These are phyloP conservation scores for Hyles lineata DNA, from an alignment of 2,888 invertebrate species.

Conservation along the genomic window DNA sequence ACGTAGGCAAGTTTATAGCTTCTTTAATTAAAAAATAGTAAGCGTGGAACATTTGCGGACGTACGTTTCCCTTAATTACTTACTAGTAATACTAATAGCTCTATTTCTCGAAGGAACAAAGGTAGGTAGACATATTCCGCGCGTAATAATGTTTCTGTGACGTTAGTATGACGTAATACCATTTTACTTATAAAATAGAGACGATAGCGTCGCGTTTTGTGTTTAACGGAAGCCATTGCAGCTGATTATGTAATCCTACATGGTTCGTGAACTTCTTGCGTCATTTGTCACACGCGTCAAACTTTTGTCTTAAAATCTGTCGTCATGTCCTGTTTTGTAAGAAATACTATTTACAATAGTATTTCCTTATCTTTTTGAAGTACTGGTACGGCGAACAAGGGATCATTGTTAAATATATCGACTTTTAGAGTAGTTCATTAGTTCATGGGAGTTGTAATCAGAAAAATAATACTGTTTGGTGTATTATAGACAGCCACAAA, in stretches of 20 bases:
- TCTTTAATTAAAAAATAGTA: neutral
- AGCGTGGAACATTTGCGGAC: neutral
- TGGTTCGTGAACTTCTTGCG: slow-evolving; percentile 22
- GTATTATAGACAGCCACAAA: too few relatives aligned
- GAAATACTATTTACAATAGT: neutral
- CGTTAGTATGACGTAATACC: slow-evolving; percentile 12
- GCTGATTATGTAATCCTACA: slow-evolving; percentile 22
- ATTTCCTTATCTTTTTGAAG: neutral
- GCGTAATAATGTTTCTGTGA: slow-evolving; percentile 5
- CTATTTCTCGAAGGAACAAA: neutral
- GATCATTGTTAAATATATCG: too few relatives aligned
- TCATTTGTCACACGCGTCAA: slow-evolving; percentile 12
- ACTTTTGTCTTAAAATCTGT: neutral
- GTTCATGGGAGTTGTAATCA: too few relatives aligned
- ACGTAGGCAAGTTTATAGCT: neutral
- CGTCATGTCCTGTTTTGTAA: slow-evolving; percentile 4
- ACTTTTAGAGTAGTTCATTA: too few relatives aligned
- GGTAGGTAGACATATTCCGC: neutral
- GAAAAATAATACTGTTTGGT: too few relatives aligned
- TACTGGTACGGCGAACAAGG: neutral
- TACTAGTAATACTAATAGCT: neutral
- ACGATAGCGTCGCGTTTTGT: slow-evolving; percentile 20
- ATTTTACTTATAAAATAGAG: slow-evolving; percentile 18
- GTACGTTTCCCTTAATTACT: neutral
- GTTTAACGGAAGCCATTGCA: slow-evolving; percentile 23